Evolutionary conservation across 2,113 vertebrate genomes (phyloP), one percentile per base, ranked within the genome.

Genomic region (Paratilapia polleni): DNA sequence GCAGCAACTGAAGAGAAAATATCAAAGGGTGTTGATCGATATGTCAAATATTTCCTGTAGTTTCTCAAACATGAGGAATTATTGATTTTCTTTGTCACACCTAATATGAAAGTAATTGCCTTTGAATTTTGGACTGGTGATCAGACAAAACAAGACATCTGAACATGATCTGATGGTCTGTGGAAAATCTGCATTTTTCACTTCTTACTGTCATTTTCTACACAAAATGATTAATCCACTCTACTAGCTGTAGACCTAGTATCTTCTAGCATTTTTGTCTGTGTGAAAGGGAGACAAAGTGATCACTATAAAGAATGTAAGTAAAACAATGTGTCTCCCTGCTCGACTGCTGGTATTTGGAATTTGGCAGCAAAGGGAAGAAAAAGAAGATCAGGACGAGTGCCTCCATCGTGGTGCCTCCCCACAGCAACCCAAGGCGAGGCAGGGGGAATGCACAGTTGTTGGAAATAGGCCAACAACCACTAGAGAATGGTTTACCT

Each of bases 371-470:
- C 34, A 47, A 77, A 73, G 68, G 41, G 6, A 24, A 82, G 19
- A 70, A 80, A 87, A 47, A 89, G 81, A 88, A 76, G 81, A 88
- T 63, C 73, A 76, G 80, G 86, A 85, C 6, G n/a, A 89, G 85
- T 52, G 54, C 64, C 56, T 75, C 79, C 88, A 90, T 91, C 85
- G 47, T 56, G 84, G 78, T 82, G 83, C 80, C 63, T 94, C 90
- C 84, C 92, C 92, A 91, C 87, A 88, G 93, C 93, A 95, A 95
- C 94, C 78, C 41, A 22, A n/a, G 31, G 77, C 26, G 13, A 87
- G 2, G 70, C 86, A 36, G 54, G 22, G 89, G 85, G 93, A 94
- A 94, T 94, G 92, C 56, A 68, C 82, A 88, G 70, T 80, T 78
- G 82, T 31, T 89, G 91, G 88, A 94, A 90, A 52, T 15, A 31